A percentile compares a stretch with the other conserved stretches of the same genome.
Conservation (phyloP, 2,113 vertebrate species). For the Stegostoma tigrinum region DNA sequence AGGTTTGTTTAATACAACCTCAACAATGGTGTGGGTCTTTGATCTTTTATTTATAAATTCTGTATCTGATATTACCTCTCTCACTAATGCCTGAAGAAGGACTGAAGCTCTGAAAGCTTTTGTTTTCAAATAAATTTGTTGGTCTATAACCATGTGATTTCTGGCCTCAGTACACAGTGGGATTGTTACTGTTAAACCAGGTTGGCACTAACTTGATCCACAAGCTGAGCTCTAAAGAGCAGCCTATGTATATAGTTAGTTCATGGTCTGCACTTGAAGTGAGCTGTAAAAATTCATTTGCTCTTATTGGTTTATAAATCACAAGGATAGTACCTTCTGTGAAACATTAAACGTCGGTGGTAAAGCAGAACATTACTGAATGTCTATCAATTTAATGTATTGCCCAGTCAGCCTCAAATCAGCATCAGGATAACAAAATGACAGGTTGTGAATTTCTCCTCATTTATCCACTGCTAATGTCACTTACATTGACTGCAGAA, state of each 20-base stretch:
- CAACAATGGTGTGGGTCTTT: no score
- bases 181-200: not conserved
- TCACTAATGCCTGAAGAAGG: no score
- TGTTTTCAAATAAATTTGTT: no score
- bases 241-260: not conserved
- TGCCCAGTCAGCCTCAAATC: not conserved
- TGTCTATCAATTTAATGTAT: not conserved
- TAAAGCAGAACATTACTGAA: not conserved
- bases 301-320: not conserved
- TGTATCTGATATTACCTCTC: no score
- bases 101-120: no score
- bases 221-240: not conserved
- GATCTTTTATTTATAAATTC: no score
- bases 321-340: not conserved
- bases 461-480: conserved; percentile 15
- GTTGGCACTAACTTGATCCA: not conserved
- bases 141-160: no score
- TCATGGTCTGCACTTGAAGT: not conserved
- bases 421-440: not conserved
- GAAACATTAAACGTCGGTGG: not conserved
- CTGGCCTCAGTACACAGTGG: not conserved
- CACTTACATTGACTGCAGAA: not conserved
- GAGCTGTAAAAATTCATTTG: not conserved
- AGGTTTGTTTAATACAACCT: no score
- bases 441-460: conserved; percentile 11